phyloP scores from a whole-genome alignment of 2,888 invertebrate genomes.

The Malthinus flaveolus region DNA sequence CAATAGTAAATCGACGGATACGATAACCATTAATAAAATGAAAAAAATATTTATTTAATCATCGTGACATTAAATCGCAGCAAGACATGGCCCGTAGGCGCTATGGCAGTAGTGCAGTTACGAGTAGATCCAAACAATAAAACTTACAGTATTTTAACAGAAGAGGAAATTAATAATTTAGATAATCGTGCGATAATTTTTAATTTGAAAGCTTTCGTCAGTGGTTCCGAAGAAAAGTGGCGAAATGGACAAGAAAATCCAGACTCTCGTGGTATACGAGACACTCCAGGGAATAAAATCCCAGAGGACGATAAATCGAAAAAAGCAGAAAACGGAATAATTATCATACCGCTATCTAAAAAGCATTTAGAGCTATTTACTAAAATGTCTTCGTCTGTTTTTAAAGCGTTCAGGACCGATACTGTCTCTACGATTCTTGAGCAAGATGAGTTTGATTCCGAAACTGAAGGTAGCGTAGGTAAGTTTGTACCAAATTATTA shows the following conservation, averaged over 20 bases:
- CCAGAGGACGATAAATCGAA: conserved; percentile 14
- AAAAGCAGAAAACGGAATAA: conserved; percentile 31
- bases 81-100: conserved; percentile 55
- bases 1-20: conserved; percentile 5
- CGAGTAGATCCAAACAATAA: conserved; percentile 51
- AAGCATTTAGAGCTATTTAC: conserved; percentile 45
- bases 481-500: not conserved
- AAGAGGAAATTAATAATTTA: conserved; percentile 20
- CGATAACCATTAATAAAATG: conserved; percentile 15
- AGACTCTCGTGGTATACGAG: conserved; percentile 9
- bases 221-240: conserved; percentile 2
- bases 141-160: conserved; percentile 49
- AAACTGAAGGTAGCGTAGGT: conserved; percentile 22
- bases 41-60: conserved; percentile 13
- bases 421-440: conserved; percentile 51
- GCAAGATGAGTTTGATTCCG: conserved; percentile 46
- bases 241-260: conserved; percentile 13
- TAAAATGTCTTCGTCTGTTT: conserved; percentile 37
- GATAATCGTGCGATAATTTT: not conserved
- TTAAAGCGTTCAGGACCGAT: conserved; percentile 46
- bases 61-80: conserved; percentile 53
- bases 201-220: not conserved
- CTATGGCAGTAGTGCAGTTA: conserved; percentile 53
- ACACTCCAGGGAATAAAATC: conserved; percentile 18
- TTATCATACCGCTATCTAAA: conserved; percentile 41